Base-by-base conservation (phyloP, 2,797 vertebrate genomes). In the Rallus crepitans region DNA sequence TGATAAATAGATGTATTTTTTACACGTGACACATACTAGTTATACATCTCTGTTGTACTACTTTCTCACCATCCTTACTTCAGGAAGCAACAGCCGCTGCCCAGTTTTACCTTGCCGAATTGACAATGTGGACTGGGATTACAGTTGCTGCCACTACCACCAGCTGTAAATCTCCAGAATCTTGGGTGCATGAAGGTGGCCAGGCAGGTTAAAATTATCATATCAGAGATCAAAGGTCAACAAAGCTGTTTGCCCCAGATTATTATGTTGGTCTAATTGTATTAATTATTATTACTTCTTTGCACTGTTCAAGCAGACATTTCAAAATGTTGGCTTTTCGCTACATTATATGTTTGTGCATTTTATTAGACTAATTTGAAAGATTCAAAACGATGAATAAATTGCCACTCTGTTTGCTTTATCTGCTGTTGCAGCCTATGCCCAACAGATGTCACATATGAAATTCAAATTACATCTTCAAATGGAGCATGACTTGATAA, bases 381-480 rank as follows among this genome's bases (percentile, higher is more conserved):
- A 92, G 80, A 94, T 93, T 92, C 71, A 81, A 95, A 97, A 96
- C 0, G 13, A 96, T 96, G 92, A 97, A 96, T 97, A 98, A 96
- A 97, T 97, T 95, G 90, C 78, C 96, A 94, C 85, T 91, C 82
- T 87, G 76, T 92, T 94, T 97, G 94, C 91, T 96, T 97, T 97
- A 94, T 97, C 89, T 95, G 89, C 91, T 94, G 76, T 90, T 97
- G 93, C 95, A 96, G 90, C 90, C 96, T 93, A 84, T 95, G 91
- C 93, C 93, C 94, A 97, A 98, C 97, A 98, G 97, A 98, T 97
- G 97, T 96, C 95, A 96, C 83, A 93, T 96, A 97, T 94, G 96
- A 98, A 98, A 97, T 98, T 98, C 97, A 98, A 97, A 98, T 97
- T 94, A 96, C 77, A 82, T 97, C 94, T 97, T 98, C 96, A 97